Evolutionary conservation across 2,113 vertebrate genomes (phyloP), one percentile per base, ranked within the genome.

Genomic region (Nanorana parkeri): DNA sequence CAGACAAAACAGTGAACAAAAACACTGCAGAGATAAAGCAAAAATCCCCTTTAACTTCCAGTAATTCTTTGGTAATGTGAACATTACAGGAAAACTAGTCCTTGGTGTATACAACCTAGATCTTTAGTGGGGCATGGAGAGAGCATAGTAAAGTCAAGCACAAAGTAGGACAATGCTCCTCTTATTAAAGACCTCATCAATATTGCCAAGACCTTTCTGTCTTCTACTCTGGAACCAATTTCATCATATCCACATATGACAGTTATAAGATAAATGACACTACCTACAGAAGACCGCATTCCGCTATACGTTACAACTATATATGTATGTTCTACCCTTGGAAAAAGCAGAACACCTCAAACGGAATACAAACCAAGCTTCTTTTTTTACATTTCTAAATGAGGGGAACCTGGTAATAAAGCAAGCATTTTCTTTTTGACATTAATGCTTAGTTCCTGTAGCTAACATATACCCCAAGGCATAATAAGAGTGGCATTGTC

Each of bases 181-280:
- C 78, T 47, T 21, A 55, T 36, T 64, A 56, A 64, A 73, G 58
- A 81, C 68, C 79, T 81, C 79, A 81, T 81, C 79, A 81, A 81
- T 73, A 81, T 73, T 23, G 23, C 19, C 64, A 20, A 73, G 78
- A 81, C 78, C 78, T 73, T 73, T 66, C 68, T 73, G 60, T 81
- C 79, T 69, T 68, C 71, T 47, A 58, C 52, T 63, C 51, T 47
- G 47, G 54, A 83, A 47, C 55, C 72, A 77, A 67, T 83, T 77
- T 68, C 52, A 83, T 68, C 81, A 83, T 68, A 68, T 68, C 56
- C 64, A 83, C 55, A 61, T 58, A 54, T 24, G 56, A 47, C 73
- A 19, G 72, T 68, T 23, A 56, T 5, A 68, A 60, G 72, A 83
- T 83, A 76, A 68, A 83, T 68, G 52, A 29, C 54, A 61, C 52